Conservation (phyloP, 2,113 vertebrate species). For the Gadus macrocephalus region DNA sequence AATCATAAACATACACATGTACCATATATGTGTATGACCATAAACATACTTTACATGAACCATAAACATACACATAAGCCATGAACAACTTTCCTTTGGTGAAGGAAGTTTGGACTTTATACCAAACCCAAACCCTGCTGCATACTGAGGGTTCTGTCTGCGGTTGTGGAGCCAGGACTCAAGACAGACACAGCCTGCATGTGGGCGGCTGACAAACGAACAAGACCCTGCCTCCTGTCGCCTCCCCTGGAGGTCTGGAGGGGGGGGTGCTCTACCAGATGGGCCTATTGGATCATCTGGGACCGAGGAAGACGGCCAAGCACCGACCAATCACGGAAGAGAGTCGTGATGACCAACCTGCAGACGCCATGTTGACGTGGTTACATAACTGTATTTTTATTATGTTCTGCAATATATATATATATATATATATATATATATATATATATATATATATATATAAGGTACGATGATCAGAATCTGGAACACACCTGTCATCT, state of each 20-base stretch:
- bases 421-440: too few relatives aligned
- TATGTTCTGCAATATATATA: background rate
- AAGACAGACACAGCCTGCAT: conserved; percentile 53
- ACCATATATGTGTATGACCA: too few relatives aligned
- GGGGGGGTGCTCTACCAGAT: conserved; percentile 6
- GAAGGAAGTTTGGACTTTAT: background rate
- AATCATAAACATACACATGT: too few relatives aligned
- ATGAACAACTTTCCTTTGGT: background rate
- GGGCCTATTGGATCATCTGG: conserved; percentile 20
- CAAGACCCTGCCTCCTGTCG: background rate
- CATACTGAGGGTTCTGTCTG: background rate
- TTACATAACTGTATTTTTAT: background rate
- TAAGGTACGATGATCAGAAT: background rate
- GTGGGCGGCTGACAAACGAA: conserved; percentile 35
- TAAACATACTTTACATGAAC: too few relatives aligned
- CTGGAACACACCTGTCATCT: background rate
- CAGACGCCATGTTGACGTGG: conserved; percentile 1
- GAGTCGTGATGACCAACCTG: background rate
- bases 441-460: background rate
- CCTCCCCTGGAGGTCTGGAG: background rate
- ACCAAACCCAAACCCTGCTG: background rate
- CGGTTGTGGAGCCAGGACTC: background rate
- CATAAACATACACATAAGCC: background rate
- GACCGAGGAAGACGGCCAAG: conserved; percentile 11
- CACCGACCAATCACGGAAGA: conserved; percentile 3